These are phyloP conservation scores for Girardinus metallicus DNA, from an alignment of 2,797 vertebrate species.

Conservation along the genomic window DNA sequence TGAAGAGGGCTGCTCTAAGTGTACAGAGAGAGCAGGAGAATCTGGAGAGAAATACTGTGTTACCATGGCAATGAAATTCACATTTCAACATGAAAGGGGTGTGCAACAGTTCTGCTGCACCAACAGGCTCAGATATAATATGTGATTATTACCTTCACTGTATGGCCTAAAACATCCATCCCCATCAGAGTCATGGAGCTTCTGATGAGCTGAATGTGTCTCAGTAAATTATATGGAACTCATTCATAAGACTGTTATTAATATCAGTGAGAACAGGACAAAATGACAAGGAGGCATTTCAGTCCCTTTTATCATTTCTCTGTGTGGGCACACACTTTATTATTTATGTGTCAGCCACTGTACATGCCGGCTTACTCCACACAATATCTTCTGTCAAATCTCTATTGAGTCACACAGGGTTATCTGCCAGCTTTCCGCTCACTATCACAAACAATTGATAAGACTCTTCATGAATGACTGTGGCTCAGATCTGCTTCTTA, in stretches of 20 bases:
- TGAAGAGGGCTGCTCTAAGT: slow-evolving; percentile 25
- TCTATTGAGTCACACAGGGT: slow-evolving; percentile 21
- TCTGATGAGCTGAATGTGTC: slow-evolving; percentile 34
- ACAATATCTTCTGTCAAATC: slow-evolving; percentile 40
- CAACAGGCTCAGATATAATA: background rate
- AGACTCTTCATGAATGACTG: slow-evolving; percentile 48
- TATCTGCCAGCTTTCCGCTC: slow-evolving; percentile 45
- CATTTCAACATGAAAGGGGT: slow-evolving; percentile 64
- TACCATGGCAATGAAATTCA: slow-evolving; percentile 77
- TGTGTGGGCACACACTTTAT: slow-evolving; percentile 41
- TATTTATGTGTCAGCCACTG: slow-evolving; percentile 2
- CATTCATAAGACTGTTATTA: background rate
- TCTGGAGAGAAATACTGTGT: slow-evolving; percentile 62
- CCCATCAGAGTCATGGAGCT: slow-evolving; percentile 47
- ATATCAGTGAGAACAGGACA: slow-evolving; percentile 7
- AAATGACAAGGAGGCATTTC: slow-evolving; percentile 43
- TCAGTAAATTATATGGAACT: background rate
- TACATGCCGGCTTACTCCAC: slow-evolving; percentile 22
- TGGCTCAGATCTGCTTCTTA: slow-evolving; percentile 5
- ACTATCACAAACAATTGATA: slow-evolving; percentile 35
- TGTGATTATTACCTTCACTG: background rate
- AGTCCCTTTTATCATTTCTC: slow-evolving; percentile 5
- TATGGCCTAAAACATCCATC: slow-evolving; percentile 26
- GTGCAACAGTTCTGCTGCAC: slow-evolving; percentile 53
- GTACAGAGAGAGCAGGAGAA: slow-evolving; percentile 21